A percentile compares a stretch with the other conserved stretches of the same genome.
phyloP scores from a whole-genome alignment of 2,797 vertebrate genomes.

The Setipinna tenuifilis region DNA sequence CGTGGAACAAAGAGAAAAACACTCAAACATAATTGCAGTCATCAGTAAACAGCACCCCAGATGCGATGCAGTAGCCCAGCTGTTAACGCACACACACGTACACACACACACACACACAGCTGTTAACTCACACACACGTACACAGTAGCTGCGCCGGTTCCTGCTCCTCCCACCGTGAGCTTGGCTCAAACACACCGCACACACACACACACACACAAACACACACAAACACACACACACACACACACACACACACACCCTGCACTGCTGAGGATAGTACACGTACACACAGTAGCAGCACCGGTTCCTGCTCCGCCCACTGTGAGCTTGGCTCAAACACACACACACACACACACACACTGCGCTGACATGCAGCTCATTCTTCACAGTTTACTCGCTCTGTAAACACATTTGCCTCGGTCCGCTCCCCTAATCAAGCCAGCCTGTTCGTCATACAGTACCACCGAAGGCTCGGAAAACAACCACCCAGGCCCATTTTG shows the following conservation, averaged over 20 bases:
- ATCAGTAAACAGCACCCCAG: background rate
- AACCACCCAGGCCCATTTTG: background rate
- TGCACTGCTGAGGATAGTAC: too few species aligned
- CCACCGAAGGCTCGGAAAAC: background rate
- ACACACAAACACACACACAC: too few species aligned
- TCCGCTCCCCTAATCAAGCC: background rate
- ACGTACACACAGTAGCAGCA: background rate
- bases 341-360: background rate
- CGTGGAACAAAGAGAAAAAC: background rate
- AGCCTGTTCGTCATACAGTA: background rate
- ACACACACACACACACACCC: too few species aligned
- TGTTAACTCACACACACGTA: background rate
- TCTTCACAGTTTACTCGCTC: background rate
- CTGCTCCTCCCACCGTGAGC: background rate
- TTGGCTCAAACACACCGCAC: background rate
- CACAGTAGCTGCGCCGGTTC: background rate
- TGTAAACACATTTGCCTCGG: constrained; percentile 1
- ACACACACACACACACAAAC: too few species aligned
- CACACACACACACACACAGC: too few species aligned
- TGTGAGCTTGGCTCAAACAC: background rate
- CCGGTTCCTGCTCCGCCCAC: background rate
- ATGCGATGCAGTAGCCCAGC: background rate
- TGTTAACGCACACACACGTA: background rate
- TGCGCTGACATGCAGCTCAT: constrained; percentile 1
- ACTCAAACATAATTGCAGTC: constrained; percentile 16